Conservation (phyloP, 2,888 invertebrate genomes). For the Malthinus seriepunctatus region DNA sequence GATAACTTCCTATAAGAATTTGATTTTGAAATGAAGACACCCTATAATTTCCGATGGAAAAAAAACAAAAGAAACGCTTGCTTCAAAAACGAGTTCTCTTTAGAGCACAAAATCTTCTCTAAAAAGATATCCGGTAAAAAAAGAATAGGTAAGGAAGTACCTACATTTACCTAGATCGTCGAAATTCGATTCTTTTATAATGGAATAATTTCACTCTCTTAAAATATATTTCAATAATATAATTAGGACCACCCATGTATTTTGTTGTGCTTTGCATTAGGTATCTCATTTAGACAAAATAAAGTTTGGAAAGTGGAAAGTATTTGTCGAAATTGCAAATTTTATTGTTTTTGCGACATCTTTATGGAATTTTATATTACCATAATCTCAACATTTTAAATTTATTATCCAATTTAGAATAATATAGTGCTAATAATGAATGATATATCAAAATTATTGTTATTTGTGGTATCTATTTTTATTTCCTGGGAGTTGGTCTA, state of each 20-base stretch:
- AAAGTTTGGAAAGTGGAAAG: slow-evolving; percentile 17
- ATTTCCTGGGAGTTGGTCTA: neutral
- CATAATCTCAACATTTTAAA: slow-evolving; percentile 5
- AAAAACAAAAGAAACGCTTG: no score
- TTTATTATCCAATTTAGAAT: slow-evolving; percentile 11
- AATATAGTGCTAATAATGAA: slow-evolving; percentile 1
- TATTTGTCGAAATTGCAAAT: slow-evolving; percentile 15
- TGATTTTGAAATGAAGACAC: no score
- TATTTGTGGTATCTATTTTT: neutral
- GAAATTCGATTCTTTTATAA: neutral
- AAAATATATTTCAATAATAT: neutral
- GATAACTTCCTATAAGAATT: no score
- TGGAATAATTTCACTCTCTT: slow-evolving; percentile 1
- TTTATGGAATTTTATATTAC: slow-evolving; percentile 7
- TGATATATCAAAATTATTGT: neutral
- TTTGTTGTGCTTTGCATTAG: neutral
- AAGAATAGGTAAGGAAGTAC: no score
- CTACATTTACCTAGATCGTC: no score
- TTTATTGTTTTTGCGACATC: neutral
- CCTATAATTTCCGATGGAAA: no score
- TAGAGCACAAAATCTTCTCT: no score
- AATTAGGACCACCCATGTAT: slow-evolving; percentile 3
- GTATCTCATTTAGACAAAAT: neutral
- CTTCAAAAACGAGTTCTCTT: no score
- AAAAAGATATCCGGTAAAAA: no score